phyloP scores from a whole-genome alignment of 2,113 vertebrate species.

The Hemicordylus capensis region DNA sequence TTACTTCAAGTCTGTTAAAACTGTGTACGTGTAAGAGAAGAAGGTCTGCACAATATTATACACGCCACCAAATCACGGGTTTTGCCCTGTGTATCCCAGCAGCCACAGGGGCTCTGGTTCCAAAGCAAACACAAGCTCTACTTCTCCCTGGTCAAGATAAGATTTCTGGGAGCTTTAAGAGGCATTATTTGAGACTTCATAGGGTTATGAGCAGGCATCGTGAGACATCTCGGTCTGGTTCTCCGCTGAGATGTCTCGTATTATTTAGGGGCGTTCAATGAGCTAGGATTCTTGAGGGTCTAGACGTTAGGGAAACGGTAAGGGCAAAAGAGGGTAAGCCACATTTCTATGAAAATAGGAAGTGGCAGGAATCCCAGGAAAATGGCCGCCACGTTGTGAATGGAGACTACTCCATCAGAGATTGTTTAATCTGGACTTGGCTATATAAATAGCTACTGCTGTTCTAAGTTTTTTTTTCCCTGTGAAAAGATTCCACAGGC shows the following conservation, averaged over 20 bases:
- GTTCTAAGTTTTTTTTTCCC: conserved; percentile 78
- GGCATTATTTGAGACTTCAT: neutral
- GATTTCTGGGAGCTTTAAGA: neutral
- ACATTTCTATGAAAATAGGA: conserved; percentile 80
- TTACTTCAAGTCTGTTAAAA: neutral
- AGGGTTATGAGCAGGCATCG: neutral
- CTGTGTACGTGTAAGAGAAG: neutral
- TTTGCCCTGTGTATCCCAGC: neutral
- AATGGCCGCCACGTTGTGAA: conserved; percentile 82
- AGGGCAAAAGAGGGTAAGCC: conserved; percentile 23
- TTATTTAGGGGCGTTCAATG: conserved; percentile 24
- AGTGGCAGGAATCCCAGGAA: conserved; percentile 76
- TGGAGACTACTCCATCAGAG: conserved; percentile 74
- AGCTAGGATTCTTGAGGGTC: conserved; percentile 28
- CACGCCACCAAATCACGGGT: neutral
- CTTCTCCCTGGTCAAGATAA: conserved; percentile 7
- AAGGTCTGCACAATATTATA: neutral
- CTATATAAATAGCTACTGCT: conserved; percentile 82
- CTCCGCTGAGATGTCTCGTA: conserved; percentile 7
- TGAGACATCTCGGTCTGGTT: neutral
- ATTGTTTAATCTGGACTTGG: conserved; percentile 76
- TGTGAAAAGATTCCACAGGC: conserved; percentile 78
- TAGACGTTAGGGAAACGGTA: conserved; percentile 28
- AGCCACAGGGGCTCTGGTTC: neutral
- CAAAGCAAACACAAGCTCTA: conserved; percentile 1